Conservation (phyloP, 2,888 invertebrate genomes). For the Nephrotoma flavescens region DNA sequence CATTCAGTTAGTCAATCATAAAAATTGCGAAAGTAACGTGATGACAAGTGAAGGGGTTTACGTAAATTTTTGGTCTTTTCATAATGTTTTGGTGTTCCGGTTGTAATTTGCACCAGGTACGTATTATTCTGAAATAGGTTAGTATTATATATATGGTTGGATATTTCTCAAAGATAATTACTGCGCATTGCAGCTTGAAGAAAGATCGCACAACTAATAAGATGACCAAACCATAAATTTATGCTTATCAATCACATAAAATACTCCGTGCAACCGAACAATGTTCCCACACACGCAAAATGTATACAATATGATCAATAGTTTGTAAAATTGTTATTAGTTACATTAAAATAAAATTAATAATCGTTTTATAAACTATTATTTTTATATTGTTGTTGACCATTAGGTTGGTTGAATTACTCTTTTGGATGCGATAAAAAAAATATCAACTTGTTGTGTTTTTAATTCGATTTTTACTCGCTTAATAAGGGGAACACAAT, state of each 20-base stretch:
- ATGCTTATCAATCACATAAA: background rate
- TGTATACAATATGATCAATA: background rate
- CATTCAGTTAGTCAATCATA: background rate
- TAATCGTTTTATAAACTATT: background rate
- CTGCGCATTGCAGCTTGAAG: background rate
- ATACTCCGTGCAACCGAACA: too few species aligned
- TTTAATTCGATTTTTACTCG: background rate
- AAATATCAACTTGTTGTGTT: background rate
- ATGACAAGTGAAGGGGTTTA: background rate
- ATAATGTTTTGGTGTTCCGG: background rate
- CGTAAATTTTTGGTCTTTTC: background rate
- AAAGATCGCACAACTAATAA: background rate
- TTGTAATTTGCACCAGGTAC: background rate
- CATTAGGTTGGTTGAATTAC: background rate
- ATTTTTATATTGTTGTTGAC: background rate
- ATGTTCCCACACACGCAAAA: background rate
- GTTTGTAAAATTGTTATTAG: background rate
- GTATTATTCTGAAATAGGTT: background rate
- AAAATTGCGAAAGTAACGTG: background rate
- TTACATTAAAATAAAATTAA: background rate
- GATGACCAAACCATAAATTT: background rate
- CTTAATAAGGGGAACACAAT: constrained; percentile 1
- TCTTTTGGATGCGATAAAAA: background rate
- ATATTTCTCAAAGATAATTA: background rate
- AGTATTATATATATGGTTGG: background rate